Evolutionary conservation across 30 jellyfish, hydroid and myxozoan species (phyloP).

Genomic region (Chrysaora quinquecirrha): DNA sequence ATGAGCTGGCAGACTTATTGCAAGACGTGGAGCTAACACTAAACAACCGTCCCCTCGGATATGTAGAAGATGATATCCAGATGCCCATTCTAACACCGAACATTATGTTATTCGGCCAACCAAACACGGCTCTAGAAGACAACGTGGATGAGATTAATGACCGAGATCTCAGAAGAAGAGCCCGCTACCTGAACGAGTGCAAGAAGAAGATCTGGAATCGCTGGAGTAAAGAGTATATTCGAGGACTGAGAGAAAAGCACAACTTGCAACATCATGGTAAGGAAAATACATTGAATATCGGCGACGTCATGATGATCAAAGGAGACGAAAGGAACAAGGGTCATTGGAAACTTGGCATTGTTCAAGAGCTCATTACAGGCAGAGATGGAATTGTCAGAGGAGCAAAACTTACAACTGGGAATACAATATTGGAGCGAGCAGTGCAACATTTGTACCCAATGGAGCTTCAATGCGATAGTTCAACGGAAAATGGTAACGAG

Average conservation of each 20-base stretch:
- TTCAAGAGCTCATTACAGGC: slow-evolving; percentile 12
- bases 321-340: too few relatives aligned
- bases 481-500: slow-evolving; percentile 33
- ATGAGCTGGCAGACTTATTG: slow-evolving; percentile 45
- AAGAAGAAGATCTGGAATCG: slow-evolving; percentile 55
- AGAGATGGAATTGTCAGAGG: too few relatives aligned
- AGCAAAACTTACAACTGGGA: too few relatives aligned
- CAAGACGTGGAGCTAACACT: slow-evolving; percentile 61
- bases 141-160: slow-evolving; percentile 37
- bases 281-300: slow-evolving; percentile 3
- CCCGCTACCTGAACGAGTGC: slow-evolving; percentile 37
- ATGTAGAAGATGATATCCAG: slow-evolving; percentile 80
- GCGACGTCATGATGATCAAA: slow-evolving; percentile 52
- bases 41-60: slow-evolving; percentile 76
- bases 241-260: slow-evolving; percentile 74
- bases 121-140: slow-evolving; percentile 24
- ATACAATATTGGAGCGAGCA: too few relatives aligned
- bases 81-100: slow-evolving; percentile 70
- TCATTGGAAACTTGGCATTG: too few relatives aligned
- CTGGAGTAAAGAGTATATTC: slow-evolving; percentile 67
- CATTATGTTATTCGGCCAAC: slow-evolving; percentile 65
- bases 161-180: slow-evolving; percentile 56
- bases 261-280: slow-evolving; percentile 49
- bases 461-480: slow-evolving; percentile 19
- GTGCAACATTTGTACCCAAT: too few relatives aligned